A percentile compares a stretch with the other conserved stretches of the same genome.
phyloP scores from a whole-genome alignment of 37 sponge, comb jelly and placozoan species.

The Halichondria panicea region DNA sequence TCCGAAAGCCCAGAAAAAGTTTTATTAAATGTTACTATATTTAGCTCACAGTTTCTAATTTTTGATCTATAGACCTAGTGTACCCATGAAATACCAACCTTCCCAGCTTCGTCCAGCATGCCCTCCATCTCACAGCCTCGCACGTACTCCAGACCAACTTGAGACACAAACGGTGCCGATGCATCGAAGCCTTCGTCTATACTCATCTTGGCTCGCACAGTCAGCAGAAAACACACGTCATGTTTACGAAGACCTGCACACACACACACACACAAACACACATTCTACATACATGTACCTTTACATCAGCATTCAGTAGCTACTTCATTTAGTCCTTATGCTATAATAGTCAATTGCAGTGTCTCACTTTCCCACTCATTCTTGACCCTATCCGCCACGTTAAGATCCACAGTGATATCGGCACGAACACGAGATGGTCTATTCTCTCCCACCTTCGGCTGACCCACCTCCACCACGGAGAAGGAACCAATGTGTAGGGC shows the following conservation, averaged over 20 bases:
- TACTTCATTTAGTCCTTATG: background rate
- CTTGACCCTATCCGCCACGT: conserved; percentile 66
- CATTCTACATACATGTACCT: too few relatives aligned
- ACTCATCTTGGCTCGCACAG: conserved; percentile 68
- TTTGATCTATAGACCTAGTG: too few relatives aligned
- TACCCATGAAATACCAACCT: too few relatives aligned
- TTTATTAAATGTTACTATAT: too few relatives aligned
- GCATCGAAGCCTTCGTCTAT: conserved; percentile 55
- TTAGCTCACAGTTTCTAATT: too few relatives aligned
- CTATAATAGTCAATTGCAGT: background rate
- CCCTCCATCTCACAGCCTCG: conserved; percentile 99
- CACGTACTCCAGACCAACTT: conserved; percentile 84
- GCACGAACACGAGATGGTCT: conserved; percentile 92
- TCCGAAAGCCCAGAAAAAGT: too few relatives aligned
- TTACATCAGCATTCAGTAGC: background rate
- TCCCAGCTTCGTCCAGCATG: conserved; percentile 94
- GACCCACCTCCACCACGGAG: conserved; percentile 89
- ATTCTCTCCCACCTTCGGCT: conserved; percentile 91
- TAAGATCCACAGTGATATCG: conserved; percentile 83
- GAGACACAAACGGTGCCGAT: conserved; percentile 65
- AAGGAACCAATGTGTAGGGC: conserved; percentile 79
- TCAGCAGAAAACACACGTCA: conserved; percentile 94
- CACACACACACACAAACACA: too few relatives aligned
- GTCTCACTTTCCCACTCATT: conserved; percentile 85
- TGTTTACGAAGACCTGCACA: conserved; percentile 85